These are phyloP conservation scores for Nematostella vectensis DNA, from an alignment of 92 coral and sea anemone species.

Conservation along the genomic window DNA sequence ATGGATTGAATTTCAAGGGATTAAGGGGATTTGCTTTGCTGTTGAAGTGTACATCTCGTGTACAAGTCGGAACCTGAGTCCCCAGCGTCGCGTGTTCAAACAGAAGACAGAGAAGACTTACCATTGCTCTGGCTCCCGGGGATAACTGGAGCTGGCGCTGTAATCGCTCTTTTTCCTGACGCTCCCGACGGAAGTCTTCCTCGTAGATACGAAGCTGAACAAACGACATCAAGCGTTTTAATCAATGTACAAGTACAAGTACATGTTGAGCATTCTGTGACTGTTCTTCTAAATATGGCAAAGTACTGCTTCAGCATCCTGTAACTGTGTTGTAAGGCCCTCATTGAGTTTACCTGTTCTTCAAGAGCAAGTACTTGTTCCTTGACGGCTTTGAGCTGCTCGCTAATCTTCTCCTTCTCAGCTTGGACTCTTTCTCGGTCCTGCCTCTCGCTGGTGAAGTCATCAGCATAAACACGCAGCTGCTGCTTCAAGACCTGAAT, in stretches of 20 bases:
- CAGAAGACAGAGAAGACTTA: too few species aligned
- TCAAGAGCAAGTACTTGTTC: slow-evolving; percentile 54
- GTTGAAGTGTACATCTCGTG: too few species aligned
- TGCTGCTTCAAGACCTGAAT: slow-evolving; percentile 88
- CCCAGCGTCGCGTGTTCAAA: too few species aligned
- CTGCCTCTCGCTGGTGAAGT: slow-evolving; percentile 70
- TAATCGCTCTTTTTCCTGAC: slow-evolving; percentile 72
- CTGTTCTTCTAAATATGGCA: too few species aligned
- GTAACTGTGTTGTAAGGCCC: too few species aligned
- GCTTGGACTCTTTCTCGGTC: slow-evolving; percentile 91
- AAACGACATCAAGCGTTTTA: too few species aligned
- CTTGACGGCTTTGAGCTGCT: slow-evolving; percentile 45
- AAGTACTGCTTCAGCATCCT: too few species aligned
- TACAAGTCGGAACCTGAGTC: too few species aligned
- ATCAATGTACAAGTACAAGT: too few species aligned
- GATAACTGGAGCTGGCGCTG: slow-evolving; percentile 33
- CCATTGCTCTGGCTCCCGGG: background rate
- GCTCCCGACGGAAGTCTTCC: slow-evolving; percentile 79
- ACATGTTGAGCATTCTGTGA: too few species aligned
- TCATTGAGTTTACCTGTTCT: slow-evolving; percentile 57
- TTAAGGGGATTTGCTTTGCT: too few species aligned
- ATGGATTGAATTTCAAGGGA: too few species aligned
- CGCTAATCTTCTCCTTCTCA: slow-evolving; percentile 59
- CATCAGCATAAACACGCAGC: slow-evolving; percentile 80
- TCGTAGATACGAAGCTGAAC: slow-evolving; percentile 50